Base-by-base conservation (phyloP, 2,113 vertebrate genomes). In the Ceyx melanurus region DNA sequence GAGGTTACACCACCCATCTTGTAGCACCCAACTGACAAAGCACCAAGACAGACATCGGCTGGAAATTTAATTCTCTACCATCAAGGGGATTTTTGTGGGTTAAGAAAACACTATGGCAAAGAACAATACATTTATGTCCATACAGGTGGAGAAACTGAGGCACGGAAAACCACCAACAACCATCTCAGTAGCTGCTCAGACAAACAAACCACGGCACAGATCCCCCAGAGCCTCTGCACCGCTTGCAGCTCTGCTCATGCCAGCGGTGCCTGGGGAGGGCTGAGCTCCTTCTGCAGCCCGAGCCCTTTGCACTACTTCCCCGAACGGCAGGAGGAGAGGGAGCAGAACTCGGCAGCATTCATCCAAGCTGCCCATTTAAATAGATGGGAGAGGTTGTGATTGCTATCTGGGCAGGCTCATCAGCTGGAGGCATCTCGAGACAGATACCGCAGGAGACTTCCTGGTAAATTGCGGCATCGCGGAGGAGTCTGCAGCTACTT, bases 401-500 rank as follows among this genome's bases (percentile, higher is more conserved):
- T 61, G 7, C 86, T 82, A 68, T 92, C 92, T 72, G 75, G 92
- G 86, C 82, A 21, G 6, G 37, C 88, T 93, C 57, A 1, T 45
- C 56, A 37, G 71, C 13, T 58, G 83, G 54, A 92, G 86, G 82
- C 89, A 77, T 65, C 84, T 83, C 13, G 35, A 95, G 92, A 48
- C 95, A 89, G 95, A 77, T 93, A 37, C 84, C 72, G 1, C 31
- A 3, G 77, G 74, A 85, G 91, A 75, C 84, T 93, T 88, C 90
- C 67, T 11, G 53, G 66, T 77, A 87, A 75, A 77, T 90, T 33
- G 67, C 90, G 81, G 93, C 90, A 48, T 40, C 23, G 10, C 70
- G 31, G 78, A 65, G 95, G 92, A 94, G 88, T 88, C 86, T 97
- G 94, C 89, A 95, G 94, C 92, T 95, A 88, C 96, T 96, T 96